phyloP scores from a whole-genome alignment of 2,888 invertebrate species.

The Cordilura impudica region DNA sequence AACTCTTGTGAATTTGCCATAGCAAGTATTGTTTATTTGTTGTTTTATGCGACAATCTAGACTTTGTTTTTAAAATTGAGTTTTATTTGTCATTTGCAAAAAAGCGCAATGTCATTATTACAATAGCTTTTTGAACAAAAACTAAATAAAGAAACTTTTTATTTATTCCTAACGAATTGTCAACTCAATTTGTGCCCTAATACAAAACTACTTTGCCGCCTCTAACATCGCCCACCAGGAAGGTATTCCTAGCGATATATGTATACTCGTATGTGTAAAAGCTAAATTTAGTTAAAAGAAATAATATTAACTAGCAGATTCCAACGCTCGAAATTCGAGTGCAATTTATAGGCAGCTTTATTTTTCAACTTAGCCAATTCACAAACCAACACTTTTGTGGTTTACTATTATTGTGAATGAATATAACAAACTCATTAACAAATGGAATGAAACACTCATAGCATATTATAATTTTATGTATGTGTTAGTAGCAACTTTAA shows the following conservation, averaged over 20 bases:
- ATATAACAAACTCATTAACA: no score
- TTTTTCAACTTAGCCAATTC: no score
- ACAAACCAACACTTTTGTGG: no score
- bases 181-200: constrained; percentile 20
- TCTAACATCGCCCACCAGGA: neutral
- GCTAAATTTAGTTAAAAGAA: no score
- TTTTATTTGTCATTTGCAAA: constrained; percentile 48
- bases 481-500: no score
- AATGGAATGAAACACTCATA: no score
- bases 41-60: constrained; percentile 22
- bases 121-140: neutral
- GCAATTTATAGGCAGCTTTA: no score
- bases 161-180: constrained; percentile 7
- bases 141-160: constrained; percentile 14
- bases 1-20: constrained; percentile 6
- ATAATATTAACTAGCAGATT: no score
- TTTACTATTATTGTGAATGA: no score
- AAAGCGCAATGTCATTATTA: constrained; percentile 54
- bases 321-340: no score
- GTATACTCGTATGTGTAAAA: neutral
- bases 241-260: neutral
- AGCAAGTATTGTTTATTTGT: neutral
- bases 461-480: no score
- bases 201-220: neutral
- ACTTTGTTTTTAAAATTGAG: constrained; percentile 22